These are phyloP conservation scores for Pterophyllum scalare DNA, from an alignment of 2,113 vertebrate genomes.

Conservation along the genomic window DNA sequence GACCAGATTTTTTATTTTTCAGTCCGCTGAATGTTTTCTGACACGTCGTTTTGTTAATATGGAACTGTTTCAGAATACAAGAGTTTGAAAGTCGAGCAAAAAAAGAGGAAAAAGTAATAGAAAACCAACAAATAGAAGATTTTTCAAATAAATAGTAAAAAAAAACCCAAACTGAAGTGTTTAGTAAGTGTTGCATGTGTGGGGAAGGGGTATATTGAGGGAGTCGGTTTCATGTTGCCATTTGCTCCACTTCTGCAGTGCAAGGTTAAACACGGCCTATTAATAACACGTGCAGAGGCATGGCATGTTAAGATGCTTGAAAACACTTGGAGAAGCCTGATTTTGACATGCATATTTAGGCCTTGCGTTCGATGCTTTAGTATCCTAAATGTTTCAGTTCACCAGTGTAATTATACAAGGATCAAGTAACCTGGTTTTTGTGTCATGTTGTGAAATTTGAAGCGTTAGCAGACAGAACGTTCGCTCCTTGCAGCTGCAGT, in stretches of 20 bases:
- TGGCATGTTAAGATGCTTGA: not conserved
- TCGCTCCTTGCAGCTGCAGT: not conserved
- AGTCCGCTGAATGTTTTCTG: not conserved
- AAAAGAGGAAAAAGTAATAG: not conserved
- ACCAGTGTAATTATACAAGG: too few relatives aligned
- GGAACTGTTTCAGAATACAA: not conserved
- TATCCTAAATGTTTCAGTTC: not conserved
- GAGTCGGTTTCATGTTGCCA: constrained; percentile 22
- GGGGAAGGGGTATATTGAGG: constrained; percentile 2
- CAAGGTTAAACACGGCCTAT: constrained; percentile 32
- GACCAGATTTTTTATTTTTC: not conserved
- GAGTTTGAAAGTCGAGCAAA: not conserved
- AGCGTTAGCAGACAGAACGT: not conserved
- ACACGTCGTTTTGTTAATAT: not conserved
- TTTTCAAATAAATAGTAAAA: not conserved
- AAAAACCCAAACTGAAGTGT: not conserved
- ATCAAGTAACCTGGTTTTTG: not conserved
- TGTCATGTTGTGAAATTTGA: constrained; percentile 29
- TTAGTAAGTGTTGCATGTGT: not conserved
- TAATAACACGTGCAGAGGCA: constrained; percentile 15
- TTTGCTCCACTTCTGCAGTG: constrained; percentile 36
- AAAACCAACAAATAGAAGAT: not conserved
- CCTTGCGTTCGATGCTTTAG: not conserved
- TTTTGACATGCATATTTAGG: not conserved
- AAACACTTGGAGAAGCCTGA: not conserved